A percentile compares a stretch with the other conserved stretches of the same genome.
Conservation (phyloP, 2,797 vertebrate species). For the Pseudomugil gertrudae region DNA sequence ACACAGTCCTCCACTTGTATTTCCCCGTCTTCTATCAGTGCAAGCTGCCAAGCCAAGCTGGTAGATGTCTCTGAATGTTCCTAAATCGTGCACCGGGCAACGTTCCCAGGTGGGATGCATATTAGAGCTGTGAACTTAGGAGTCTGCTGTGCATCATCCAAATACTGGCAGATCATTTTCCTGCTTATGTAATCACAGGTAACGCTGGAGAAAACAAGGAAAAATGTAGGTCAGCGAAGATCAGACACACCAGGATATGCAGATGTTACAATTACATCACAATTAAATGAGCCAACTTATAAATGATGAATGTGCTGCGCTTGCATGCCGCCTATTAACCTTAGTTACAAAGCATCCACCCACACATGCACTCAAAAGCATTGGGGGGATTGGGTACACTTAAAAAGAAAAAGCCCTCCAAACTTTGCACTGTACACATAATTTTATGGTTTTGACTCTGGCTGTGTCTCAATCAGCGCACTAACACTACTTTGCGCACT, state of each 20-base stretch:
- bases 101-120: too few species aligned
- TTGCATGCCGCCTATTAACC: too few species aligned
- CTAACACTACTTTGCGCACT: too few species aligned
- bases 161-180: background rate
- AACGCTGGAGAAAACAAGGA: background rate
- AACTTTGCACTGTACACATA: too few species aligned
- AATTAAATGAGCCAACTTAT: background rate
- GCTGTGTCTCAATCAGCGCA: too few species aligned
- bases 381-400: background rate
- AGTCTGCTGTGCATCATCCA: background rate
- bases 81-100: too few species aligned
- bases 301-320: background rate
- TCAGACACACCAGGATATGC: background rate
- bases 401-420: background rate
- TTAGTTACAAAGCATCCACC: background rate
- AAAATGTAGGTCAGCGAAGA: constrained; percentile 1
- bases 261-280: constrained; percentile 6
- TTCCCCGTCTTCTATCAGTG: background rate
- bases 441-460: too few species aligned
- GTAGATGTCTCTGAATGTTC: background rate
- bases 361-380: background rate
- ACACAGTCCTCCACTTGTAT: background rate
- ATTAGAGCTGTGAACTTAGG: too few species aligned
- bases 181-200: background rate
- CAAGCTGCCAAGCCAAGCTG: background rate